Base-by-base conservation (phyloP, 2,113 vertebrate genomes). In the Ciconia stormi region DNA sequence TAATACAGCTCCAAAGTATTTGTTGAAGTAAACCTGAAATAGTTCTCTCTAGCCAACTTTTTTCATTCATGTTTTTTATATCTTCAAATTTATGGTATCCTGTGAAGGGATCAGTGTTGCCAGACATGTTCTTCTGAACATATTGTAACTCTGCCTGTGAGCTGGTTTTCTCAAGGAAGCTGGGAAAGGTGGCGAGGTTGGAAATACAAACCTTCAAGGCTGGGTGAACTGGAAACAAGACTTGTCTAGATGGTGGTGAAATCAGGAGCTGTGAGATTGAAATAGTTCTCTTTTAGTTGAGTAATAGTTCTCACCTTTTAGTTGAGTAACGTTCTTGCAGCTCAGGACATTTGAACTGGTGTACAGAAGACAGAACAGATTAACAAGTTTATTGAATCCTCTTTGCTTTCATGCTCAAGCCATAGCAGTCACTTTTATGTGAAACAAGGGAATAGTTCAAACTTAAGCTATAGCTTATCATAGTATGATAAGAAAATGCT, bases 101-200 rank as follows among this genome's bases (percentile, higher is more conserved):
- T 17, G 3, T 11, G 25, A 9, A 65, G 66, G 52, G 30, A 9
- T 26, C 14, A 5, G 11, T 4, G 6, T 26, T 80, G 62, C 21
- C 67, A 80, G 44, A 11, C 1, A 0, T 1, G 11, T 55, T 78
- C 3, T 73, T 50, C 26, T 58, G 27, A 42, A 27, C 1, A 1
- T 6, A 0, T 1, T 32, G 27, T 11, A 18, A 23, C 32, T 55
- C 59, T 62, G 13, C 47, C 6, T 29, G 2, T 3, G 36, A 61
- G 10, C 1, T 36, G 16, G 3, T 65, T 81, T 59, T 38, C 20
- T 78, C 11, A 16, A 14, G 40, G 21, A 36, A 77, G 18, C 42
- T 65, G 65, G 59, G n/a, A 46, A 58, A 21, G 52, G 13, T 40
- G 36, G 3, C n/a, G 4, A 1, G 29, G 74, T 77, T 87, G 59